Evolutionary conservation across 2,113 vertebrate genomes (phyloP), one percentile per base, ranked within the genome.

Genomic region (Urocitellus parryii): DNA sequence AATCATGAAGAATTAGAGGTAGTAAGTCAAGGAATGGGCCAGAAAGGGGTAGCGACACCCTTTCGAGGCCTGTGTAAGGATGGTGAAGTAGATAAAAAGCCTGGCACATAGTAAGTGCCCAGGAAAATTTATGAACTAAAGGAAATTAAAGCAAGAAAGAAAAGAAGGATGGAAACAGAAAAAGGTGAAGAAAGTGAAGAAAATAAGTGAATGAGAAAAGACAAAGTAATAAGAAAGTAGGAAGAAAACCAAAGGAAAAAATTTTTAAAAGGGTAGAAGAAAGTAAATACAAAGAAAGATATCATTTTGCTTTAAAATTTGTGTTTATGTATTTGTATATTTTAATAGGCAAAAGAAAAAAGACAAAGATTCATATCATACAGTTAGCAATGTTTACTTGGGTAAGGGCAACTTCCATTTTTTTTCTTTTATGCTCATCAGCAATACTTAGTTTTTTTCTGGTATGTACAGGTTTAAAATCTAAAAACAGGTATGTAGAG

Each of bases 101-200:
- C 14, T 13, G 58, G 42, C 68, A 65, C 29, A 22, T 9, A 91
- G 24, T 4, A 81, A 20, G 14, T 45, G 39, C 78, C 84, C 72
- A 61, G 29, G 37, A 89, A 51, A 34, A 91, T 37, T 37, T 74
- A 12, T 24, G 4, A 34, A 70, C 48, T 74, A 51, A 79, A 94
- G 48, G 48, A n/a, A 58, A 94, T 80, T 42, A 91, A 67, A 95
- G 17, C n/a, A 67, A 93, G 39, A 6, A 91, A 68, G 82, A 67
- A 91, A 78, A 58, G 8, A 61, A 90, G 77, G 63, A 82, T 16
- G 9, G 9, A 34, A 58, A 82, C 0, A 8, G 27, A 72, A 78
- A 78, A 2, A 82, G 16, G 18, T 34, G 20, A 91, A 22, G 34
- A 27, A n/a, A 51, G 6, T 37, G 12, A 63, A 8, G 22, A 45